Conservation (phyloP, 2,888 invertebrate genomes). For the Lepidocyrtoides sp. region DNA sequence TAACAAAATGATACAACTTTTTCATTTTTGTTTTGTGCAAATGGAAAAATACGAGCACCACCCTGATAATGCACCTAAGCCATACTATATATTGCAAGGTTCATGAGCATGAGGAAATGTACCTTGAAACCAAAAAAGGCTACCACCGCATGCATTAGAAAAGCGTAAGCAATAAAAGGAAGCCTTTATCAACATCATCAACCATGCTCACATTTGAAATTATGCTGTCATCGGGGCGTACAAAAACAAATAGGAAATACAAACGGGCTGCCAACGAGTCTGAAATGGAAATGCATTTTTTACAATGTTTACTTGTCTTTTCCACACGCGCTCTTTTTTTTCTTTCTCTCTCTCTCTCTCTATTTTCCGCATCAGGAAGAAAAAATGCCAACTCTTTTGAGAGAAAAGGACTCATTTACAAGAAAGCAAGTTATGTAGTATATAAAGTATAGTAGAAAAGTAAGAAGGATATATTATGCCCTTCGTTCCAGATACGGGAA, state of each 20-base stretch:
- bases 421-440: neutral
- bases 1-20: neutral
- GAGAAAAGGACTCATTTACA: neutral
- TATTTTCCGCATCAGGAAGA: conserved; percentile 15
- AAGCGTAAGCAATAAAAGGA: neutral
- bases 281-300: conserved; percentile 39
- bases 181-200: conserved; percentile 44
- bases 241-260: conserved; percentile 40
- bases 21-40: neutral
- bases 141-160: neutral
- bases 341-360: neutral
- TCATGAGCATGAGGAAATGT: conserved; percentile 22
- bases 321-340: conserved; percentile 16
- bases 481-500: neutral
- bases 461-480: neutral
- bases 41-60: conserved; percentile 1
- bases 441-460: neutral
- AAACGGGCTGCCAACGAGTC: conserved; percentile 13
- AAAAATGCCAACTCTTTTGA: conserved; percentile 6
- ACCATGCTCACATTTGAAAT: conserved; percentile 39
- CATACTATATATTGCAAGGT: neutral
- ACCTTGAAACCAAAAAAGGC: conserved; percentile 18
- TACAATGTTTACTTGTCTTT: conserved; percentile 36
- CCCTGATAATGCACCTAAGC: conserved; percentile 18
- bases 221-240: conserved; percentile 36